Evolutionary conservation across 2,888 invertebrate genomes (phyloP), one percentile per base, ranked within the genome.

Genomic region (Argyresthia goedartella): DNA sequence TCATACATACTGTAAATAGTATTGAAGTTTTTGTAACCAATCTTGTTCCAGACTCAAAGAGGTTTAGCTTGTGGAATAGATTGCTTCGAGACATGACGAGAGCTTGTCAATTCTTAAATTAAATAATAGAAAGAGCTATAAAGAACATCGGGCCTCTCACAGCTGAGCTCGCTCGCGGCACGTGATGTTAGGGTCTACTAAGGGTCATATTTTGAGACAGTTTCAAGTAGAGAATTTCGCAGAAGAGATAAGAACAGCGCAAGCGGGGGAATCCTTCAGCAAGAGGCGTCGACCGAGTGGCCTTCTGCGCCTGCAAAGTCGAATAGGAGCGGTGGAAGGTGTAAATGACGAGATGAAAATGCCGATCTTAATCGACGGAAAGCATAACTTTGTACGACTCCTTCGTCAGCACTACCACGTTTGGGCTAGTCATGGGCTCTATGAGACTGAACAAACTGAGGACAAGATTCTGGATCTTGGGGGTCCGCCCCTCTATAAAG

Each of bases 391-490:
- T 1, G 41, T 55, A 10, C 36, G 50, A 1, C 43, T 61, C 1
- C 50, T 60, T 4, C 55, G 56, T 2, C 46, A 43, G 15, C 16
- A 57, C 14, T 59, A 60, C 15, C 61, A 61, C 45, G 25, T 25
- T 1, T 51, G 39, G 4, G 53, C 55, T 4, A 52, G 46, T 4
- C 60, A 60, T 35, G 54, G 52, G 9, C 46, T 36, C 45, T 53
- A 59, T 8, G 61, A 59, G 16, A 54, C 47, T 13, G 58, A 61
- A 63, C 36, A 56, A 61, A 8, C 35, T 63, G 36, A 53, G 54
- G 14, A 59, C 61, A 48, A 54, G 52, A 43, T 63, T 60, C 25
- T 61, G 60, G 59, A 15, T 63, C 0, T n/a, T 60, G n/a, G 46
- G 43, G 25, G 13, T 61, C 7, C 53, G 61, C 36, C 59, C 60